Conservation (phyloP, 2,113 vertebrate species). For the Lichenostomus cassidix region DNA sequence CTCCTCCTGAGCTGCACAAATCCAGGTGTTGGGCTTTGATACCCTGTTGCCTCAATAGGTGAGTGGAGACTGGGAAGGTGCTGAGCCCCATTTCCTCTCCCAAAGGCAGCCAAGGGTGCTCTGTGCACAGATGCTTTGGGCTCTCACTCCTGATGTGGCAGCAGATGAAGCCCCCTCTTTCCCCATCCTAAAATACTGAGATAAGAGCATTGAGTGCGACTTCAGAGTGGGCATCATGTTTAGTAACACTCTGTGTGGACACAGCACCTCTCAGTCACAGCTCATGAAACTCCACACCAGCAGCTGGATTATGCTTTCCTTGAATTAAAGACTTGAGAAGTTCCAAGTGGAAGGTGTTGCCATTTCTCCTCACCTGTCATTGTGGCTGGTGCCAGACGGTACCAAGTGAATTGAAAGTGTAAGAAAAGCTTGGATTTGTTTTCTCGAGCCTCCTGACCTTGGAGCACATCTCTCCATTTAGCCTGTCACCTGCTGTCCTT, state of each 20-base stretch:
- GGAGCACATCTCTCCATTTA: background rate
- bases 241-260: background rate
- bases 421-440: slow-evolving; percentile 1
- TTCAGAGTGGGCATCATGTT: background rate
- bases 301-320: background rate
- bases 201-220: background rate
- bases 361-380: background rate
- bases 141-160: background rate
- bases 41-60: background rate
- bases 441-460: background rate
- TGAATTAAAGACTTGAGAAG: background rate
- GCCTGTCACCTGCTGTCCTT: background rate
- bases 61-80: background rate
- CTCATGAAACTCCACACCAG: background rate
- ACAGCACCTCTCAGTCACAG: background rate
- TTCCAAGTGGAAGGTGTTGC: background rate
- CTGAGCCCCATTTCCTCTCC: background rate
- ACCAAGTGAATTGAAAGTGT: background rate
- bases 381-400: background rate
- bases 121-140: rapidly evolving
- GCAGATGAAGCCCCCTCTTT: background rate
- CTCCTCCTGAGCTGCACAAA: background rate
- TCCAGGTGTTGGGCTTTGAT: background rate
- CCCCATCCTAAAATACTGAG: background rate
- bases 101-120: background rate